Evolutionary conservation across 2,888 invertebrate species (phyloP).

Genomic region (Nudaria mundana): DNA sequence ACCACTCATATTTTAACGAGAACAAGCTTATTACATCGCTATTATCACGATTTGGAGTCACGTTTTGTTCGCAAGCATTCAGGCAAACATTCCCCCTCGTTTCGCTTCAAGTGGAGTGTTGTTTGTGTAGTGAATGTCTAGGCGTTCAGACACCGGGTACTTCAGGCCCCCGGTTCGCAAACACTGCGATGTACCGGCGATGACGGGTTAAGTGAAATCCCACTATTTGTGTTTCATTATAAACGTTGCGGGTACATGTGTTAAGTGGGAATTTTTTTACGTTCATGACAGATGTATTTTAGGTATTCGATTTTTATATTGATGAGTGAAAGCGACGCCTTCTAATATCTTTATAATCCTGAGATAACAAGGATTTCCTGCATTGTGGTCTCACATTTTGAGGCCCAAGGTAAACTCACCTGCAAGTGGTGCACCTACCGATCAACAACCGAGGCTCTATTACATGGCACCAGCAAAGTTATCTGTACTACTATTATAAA

Average conservation of each 20-base stretch:
- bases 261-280: not conserved
- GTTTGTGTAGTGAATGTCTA: conserved; percentile 32
- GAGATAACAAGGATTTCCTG: too few species aligned
- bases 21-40: conserved; percentile 6
- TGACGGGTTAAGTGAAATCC: conserved; percentile 31
- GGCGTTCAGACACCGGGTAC: conserved; percentile 26
- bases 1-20: conserved; percentile 4
- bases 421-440: too few species aligned
- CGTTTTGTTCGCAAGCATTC: conserved; percentile 19
- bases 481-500: too few species aligned
- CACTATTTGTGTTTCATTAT: conserved; percentile 26
- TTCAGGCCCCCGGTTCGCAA: conserved; percentile 25
- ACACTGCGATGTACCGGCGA: conserved; percentile 12
- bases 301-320: too few species aligned
- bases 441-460: too few species aligned
- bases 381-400: too few species aligned
- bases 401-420: too few species aligned
- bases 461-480: too few species aligned
- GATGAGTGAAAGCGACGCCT: too few species aligned
- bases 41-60: conserved; percentile 21
- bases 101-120: conserved; percentile 21
- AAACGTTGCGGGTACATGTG: conserved; percentile 8
- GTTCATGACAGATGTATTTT: not conserved
- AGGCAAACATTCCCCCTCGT: conserved; percentile 15
- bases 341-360: too few species aligned